Percentiles rank a stretch among this genome's conserved stretches.
These are phyloP conservation scores for Isichthys henryi DNA, from an alignment of 2,113 vertebrate genomes.

Conservation along the genomic window DNA sequence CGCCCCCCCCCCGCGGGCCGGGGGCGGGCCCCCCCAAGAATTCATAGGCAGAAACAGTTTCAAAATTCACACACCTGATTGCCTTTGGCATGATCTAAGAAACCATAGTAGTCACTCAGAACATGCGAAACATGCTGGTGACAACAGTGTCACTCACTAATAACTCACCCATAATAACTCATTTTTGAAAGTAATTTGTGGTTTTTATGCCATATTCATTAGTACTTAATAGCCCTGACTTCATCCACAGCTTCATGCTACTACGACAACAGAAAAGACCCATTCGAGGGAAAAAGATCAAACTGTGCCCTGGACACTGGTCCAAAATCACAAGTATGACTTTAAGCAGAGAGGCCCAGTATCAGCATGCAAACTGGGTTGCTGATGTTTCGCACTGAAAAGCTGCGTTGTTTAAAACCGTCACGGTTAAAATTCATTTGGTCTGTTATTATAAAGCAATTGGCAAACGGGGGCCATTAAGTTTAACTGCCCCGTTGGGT, in stretches of 20 bases:
- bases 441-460: constrained; percentile 28
- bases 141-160: background rate
- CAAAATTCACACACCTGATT: background rate
- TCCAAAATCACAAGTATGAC: background rate
- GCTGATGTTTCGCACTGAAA: background rate
- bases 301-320: background rate
- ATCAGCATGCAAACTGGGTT: background rate
- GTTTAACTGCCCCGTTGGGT: constrained; percentile 36
- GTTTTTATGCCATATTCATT: background rate
- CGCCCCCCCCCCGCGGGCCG: too few species aligned
- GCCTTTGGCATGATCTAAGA: background rate
- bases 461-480: constrained; percentile 27
- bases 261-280: background rate
- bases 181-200: background rate
- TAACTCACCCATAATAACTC: background rate
- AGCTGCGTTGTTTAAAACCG: background rate
- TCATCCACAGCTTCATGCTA: background rate
- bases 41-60: background rate
- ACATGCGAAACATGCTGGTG: background rate
- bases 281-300: background rate
- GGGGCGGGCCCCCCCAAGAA: too few species aligned
- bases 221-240: background rate
- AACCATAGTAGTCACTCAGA: background rate
- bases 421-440: background rate
- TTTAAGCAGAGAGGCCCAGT: background rate